Conservation (phyloP, 1,140 invertebrate genomes). For the Trichonephila clavata region DNA sequence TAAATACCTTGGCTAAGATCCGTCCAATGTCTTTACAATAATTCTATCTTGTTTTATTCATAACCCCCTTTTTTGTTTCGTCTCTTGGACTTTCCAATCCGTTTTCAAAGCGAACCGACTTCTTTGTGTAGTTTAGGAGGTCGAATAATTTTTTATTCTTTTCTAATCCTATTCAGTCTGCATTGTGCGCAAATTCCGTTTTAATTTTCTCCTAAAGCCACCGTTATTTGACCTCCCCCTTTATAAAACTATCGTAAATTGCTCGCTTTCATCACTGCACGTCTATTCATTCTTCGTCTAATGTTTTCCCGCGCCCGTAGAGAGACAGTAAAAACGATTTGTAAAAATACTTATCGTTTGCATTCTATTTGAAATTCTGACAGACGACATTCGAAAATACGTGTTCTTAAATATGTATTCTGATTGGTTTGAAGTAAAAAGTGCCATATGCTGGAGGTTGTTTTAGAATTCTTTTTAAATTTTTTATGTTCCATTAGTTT, state of each 20-base stretch:
- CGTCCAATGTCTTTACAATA: neutral
- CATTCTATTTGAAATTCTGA: slow-evolving; percentile 32
- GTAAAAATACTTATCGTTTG: slow-evolving; percentile 45
- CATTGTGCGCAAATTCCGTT: slow-evolving; percentile 30
- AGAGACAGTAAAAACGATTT: neutral
- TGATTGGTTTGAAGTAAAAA: neutral
- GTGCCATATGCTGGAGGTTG: neutral
- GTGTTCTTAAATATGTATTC: neutral
- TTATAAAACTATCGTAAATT: slow-evolving; percentile 48
- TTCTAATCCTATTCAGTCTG: slow-evolving; percentile 2
- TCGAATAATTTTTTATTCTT: neutral
- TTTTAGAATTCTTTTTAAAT: neutral
- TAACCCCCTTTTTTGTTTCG: neutral
- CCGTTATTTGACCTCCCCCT: slow-evolving; percentile 33
- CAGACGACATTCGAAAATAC: neutral
- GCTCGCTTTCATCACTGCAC: slow-evolving; percentile 26
- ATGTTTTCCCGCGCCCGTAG: neutral
- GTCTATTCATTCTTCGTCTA: slow-evolving; percentile 6
- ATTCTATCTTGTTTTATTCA: neutral
- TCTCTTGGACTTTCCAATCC: neutral
- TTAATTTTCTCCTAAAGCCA: neutral
- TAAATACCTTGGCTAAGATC: neutral
- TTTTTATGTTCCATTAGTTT: neutral
- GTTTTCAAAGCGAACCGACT: slow-evolving; percentile 9
- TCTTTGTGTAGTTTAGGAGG: neutral